Conservation (phyloP, 2,888 invertebrate genomes). For the Alitta virens region DNA sequence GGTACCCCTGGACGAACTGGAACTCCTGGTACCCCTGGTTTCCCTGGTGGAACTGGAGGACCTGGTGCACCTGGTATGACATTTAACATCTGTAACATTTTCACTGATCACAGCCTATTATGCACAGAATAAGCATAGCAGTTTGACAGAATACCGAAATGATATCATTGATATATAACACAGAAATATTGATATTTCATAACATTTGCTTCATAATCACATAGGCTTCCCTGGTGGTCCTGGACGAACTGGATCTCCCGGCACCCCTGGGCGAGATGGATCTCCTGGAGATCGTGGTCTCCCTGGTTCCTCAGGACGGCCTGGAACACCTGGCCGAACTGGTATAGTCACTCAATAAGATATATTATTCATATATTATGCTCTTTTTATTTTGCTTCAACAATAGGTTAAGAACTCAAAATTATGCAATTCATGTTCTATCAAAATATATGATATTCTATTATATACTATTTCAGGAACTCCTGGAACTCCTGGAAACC, state of each 20-base stretch:
- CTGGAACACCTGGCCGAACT: neutral
- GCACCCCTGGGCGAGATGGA: neutral
- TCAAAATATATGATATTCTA: too few relatives aligned
- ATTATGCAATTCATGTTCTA: too few relatives aligned
- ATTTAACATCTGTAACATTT: too few relatives aligned
- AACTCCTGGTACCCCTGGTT: neutral
- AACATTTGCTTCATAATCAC: neutral
- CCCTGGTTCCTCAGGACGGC: neutral
- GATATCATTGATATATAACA: too few relatives aligned
- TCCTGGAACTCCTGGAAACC: conserved; percentile 4
- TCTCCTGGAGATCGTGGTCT: neutral
- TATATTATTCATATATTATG: too few relatives aligned
- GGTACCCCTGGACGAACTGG: neutral
- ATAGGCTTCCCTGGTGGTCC: conserved; percentile 4
- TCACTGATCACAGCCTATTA: too few relatives aligned
- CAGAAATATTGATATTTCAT: neutral
- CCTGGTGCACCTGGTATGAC: neutral
- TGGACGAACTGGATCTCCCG: conserved; percentile 1
- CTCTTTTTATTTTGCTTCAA: too few relatives aligned
- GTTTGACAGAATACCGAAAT: too few relatives aligned
- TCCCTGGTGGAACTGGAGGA: neutral
- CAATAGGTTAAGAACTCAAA: too few relatives aligned
- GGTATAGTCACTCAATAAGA: too few relatives aligned
- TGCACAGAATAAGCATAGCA: too few relatives aligned
- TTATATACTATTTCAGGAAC: neutral